phyloP scores from a whole-genome alignment of 2,113 vertebrate genomes.

The Muntiacus muntjak region DNA sequence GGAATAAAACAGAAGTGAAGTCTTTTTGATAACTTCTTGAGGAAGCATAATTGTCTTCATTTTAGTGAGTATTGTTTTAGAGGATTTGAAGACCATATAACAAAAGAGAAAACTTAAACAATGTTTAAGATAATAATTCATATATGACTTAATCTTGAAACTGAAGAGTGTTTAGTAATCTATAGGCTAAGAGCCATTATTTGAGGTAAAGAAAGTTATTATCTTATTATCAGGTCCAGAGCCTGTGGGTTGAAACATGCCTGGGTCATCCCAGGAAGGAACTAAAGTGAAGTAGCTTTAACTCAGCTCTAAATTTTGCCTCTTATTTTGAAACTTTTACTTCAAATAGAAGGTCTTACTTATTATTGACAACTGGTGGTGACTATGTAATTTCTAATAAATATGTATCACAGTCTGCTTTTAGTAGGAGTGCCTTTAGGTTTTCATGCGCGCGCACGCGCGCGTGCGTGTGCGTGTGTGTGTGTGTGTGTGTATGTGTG shows the following conservation, averaged over 20 bases:
- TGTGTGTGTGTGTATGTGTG: not conserved
- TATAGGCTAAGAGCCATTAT: not conserved
- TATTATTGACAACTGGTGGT: not conserved
- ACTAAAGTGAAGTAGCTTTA: not conserved
- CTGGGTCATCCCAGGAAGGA: not conserved
- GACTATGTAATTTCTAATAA: not conserved
- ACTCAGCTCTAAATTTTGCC: not conserved
- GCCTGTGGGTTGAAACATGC: not conserved
- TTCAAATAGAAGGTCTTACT: not conserved
- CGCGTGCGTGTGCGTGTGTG: too few relatives aligned
- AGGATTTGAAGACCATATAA: not conserved
- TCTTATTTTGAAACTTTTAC: not conserved
- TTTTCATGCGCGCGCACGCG: not conserved
- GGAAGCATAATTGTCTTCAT: not conserved
- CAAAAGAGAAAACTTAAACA: not conserved
- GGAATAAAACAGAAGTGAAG: not conserved
- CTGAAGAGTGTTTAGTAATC: not conserved
- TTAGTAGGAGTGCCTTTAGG: not conserved
- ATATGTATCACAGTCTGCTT: not conserved
- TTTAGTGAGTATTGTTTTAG: not conserved
- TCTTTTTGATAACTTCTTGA: not conserved
- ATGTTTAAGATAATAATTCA: not conserved
- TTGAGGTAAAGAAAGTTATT: not conserved
- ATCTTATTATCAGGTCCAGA: not conserved
- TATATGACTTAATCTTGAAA: not conserved